Conservation (phyloP, 2,113 vertebrate genomes). For the Pristiophorus japonicus region DNA sequence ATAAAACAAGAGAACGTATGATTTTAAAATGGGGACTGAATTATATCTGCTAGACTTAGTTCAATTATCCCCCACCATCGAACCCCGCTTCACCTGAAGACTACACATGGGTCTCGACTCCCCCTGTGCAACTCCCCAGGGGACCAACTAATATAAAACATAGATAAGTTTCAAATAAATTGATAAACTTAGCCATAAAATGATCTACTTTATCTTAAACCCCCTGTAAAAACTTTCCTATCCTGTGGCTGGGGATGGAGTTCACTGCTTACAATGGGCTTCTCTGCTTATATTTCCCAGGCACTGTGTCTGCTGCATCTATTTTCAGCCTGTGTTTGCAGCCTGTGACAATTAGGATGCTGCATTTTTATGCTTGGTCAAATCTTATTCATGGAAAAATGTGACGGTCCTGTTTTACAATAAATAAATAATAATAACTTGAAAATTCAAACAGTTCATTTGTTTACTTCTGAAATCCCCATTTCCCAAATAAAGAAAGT, state of each 20-base stretch:
- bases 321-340: background rate
- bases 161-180: background rate
- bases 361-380: background rate
- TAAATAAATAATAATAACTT: slow-evolving; percentile 14
- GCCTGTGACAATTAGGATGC: background rate
- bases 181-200: background rate
- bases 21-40: no score
- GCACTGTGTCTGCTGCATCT: background rate
- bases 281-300: background rate
- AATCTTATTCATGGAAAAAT: background rate
- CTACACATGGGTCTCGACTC: no score
- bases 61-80: no score
- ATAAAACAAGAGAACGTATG: no score
- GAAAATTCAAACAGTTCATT: background rate
- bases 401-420: background rate
- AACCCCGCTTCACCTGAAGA: no score
- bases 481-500: background rate
- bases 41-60: no score
- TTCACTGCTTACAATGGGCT: background rate
- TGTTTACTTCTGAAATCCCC: background rate
- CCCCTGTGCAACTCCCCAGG: no score
- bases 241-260: background rate
- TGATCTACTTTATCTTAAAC: background rate
- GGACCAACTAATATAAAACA: background rate
- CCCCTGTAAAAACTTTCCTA: no score